Percentiles rank a stretch among this genome's conserved stretches.
Conservation (phyloP, 2,113 vertebrate genomes). For the Gambusia affinis region DNA sequence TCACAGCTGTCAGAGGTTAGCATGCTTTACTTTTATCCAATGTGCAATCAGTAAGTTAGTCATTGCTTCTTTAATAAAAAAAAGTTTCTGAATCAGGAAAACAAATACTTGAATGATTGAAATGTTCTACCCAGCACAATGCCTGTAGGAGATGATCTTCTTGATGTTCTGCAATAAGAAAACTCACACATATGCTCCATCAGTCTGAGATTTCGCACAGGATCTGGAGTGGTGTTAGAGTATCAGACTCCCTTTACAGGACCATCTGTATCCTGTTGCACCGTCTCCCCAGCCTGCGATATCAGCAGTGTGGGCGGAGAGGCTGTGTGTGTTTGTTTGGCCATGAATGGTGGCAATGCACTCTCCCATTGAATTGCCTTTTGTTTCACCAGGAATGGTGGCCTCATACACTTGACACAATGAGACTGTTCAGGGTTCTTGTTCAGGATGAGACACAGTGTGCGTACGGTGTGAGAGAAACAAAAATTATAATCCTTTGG, state of each 20-base stretch:
- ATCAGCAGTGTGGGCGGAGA: constrained; percentile 53
- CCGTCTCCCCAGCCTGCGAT: constrained; percentile 25
- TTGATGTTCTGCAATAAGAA: neutral
- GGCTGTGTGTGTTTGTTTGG: constrained; percentile 36
- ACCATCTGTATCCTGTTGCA: constrained; percentile 37
- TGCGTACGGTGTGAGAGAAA: neutral
- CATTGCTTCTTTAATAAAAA: constrained; percentile 82
- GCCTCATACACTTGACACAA: constrained; percentile 66
- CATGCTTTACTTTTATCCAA: constrained; percentile 2
- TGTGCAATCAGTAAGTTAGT: constrained; percentile 62
- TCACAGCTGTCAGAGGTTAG: neutral
- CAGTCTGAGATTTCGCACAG: constrained; percentile 1
- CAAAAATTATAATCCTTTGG: neutral
- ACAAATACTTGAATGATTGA: neutral
- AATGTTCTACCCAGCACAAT: neutral
- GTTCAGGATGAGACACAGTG: constrained; percentile 24
- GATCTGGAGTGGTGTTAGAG: neutral
- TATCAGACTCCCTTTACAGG: constrained; percentile 32
- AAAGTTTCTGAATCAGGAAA: constrained; percentile 66
- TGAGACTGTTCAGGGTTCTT: constrained; percentile 61
- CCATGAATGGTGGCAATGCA: constrained; percentile 58
- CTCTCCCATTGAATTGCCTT: constrained; percentile 63
- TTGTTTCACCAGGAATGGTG: constrained; percentile 67
- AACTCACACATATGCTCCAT: neutral
- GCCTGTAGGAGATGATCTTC: neutral